Conservation (phyloP, 2,113 vertebrate genomes). For the Pyxicephalus adspersus region DNA sequence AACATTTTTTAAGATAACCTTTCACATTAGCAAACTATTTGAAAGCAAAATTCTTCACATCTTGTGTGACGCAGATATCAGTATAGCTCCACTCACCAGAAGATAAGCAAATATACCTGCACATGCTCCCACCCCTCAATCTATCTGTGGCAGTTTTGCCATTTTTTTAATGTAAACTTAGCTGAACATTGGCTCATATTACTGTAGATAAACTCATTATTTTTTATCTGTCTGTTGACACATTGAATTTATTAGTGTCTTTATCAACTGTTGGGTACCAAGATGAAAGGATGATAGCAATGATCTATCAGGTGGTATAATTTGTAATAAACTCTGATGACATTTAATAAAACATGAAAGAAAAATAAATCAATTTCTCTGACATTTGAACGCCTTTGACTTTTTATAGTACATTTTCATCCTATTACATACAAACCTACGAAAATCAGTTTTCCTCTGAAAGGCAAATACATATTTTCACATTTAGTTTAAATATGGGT, state of each 20-base stretch:
- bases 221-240: constrained; percentile 44
- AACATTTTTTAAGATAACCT: too few relatives aligned
- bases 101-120: background rate
- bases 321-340: constrained; percentile 53
- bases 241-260: constrained; percentile 43
- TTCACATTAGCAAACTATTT: background rate
- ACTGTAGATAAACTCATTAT: constrained; percentile 50
- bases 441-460: background rate
- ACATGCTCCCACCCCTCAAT: background rate
- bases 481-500: constrained; percentile 2
- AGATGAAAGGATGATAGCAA: constrained; percentile 35
- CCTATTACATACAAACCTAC: constrained; percentile 5
- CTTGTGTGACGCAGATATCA: background rate
- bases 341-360: constrained; percentile 53
- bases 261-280: constrained; percentile 28
- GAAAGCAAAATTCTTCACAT: background rate
- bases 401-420: constrained; percentile 21
- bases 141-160: background rate
- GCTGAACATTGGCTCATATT: background rate
- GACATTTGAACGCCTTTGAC: constrained; percentile 33
- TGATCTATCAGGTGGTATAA: constrained; percentile 54
- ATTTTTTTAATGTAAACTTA: background rate
- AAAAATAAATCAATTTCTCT: constrained; percentile 48
- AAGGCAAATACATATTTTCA: constrained; percentile 27
- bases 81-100: background rate